Conservation (phyloP, 2,113 vertebrate genomes). For the Solea senegalensis region DNA sequence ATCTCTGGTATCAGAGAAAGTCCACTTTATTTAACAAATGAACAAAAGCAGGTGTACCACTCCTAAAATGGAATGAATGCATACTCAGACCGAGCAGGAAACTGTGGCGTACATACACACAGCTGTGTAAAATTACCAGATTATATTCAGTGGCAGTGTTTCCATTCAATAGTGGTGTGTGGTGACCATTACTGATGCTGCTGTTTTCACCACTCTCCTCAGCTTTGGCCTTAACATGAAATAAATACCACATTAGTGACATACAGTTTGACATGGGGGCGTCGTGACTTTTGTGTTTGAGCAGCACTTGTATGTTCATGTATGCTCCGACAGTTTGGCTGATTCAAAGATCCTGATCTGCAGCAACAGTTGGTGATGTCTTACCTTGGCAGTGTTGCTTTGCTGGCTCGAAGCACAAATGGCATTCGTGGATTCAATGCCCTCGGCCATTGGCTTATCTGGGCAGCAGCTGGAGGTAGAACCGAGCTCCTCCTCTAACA, state of each 20-base stretch:
- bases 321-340: neutral
- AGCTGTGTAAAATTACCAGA: constrained; percentile 32
- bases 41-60: too few relatives aligned
- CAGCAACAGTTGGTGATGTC: neutral
- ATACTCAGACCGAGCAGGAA: constrained; percentile 12
- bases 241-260: constrained; percentile 13
- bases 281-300: neutral
- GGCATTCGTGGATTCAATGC: constrained; percentile 21
- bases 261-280: neutral
- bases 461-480: constrained; percentile 69
- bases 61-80: constrained; percentile 13
- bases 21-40: neutral
- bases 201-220: constrained; percentile 11
- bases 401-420: constrained; percentile 30
- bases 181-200: constrained; percentile 34
- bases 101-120: neutral
- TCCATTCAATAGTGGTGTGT: constrained; percentile 41
- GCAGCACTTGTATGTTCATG: neutral
- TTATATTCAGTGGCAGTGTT: constrained; percentile 24
- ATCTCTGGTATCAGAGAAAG: neutral
- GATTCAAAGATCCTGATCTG: neutral
- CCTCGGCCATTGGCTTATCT: constrained; percentile 50
- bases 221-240: constrained; percentile 42
- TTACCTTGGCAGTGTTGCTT: constrained; percentile 61
- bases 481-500: constrained; percentile 60